A percentile compares a stretch with the other conserved stretches of the same genome.
phyloP scores from a whole-genome alignment of 1,140 invertebrate species.

The Philotrypesis tridentata region DNA sequence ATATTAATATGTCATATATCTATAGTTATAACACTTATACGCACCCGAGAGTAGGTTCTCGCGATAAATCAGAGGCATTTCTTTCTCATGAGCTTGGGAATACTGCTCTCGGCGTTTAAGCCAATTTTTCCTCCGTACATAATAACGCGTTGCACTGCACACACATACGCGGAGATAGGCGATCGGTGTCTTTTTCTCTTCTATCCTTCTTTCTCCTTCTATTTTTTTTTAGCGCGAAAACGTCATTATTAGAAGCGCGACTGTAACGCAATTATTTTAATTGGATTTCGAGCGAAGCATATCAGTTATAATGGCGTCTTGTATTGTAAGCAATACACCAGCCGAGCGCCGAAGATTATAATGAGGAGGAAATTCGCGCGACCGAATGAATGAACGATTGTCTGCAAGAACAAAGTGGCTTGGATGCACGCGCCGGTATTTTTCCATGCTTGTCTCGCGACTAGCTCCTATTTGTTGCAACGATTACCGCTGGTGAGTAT shows the following conservation, averaged over 20 bases:
- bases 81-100: no score
- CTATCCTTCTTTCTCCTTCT: no score
- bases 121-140: no score
- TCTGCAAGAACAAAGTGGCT: not conserved
- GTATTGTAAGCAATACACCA: not conserved
- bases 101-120: no score
- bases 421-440: not conserved
- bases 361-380: not conserved
- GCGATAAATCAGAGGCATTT: not conserved
- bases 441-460: no score
- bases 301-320: not conserved
- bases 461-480: no score
- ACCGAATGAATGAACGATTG: not conserved
- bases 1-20: no score
- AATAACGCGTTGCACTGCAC: no score
- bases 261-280: conserved; percentile 12
- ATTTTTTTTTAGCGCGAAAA: not conserved
- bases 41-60: not conserved
- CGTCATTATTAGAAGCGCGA: not conserved
- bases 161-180: no score
- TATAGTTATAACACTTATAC: no score
- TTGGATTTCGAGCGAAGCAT: not conserved
- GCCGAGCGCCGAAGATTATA: not conserved
- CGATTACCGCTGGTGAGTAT: no score
- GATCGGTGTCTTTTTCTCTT: no score